Base-by-base conservation (phyloP, 1,140 invertebrate species). In the Phymorhynchus buccinoides region DNA sequence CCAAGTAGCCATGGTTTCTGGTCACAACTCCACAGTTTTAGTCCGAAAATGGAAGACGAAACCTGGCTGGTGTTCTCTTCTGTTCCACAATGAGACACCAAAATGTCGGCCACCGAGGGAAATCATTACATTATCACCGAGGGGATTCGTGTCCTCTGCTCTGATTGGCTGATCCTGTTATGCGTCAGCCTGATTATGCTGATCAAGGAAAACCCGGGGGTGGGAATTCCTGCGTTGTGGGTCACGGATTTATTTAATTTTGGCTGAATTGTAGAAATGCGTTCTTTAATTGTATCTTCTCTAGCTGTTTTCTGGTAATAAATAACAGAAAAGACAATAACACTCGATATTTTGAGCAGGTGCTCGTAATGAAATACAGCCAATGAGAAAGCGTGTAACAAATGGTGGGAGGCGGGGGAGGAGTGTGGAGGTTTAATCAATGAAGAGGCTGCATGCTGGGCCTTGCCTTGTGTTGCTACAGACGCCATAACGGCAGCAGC, bases 121-220 rank as follows among this genome's bases (percentile, higher is more conserved):
- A 44, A 48, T 79, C 77, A 79, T 52, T 79, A 79, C 42, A 22
- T 6, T 7, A 39, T 42, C 39, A 22, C n/a, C n/a, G 44, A 27
- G 22, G 18, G 22, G 18, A 4, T 62, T 62, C 44, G 77, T 79
- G 77, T 79, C 77, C 41, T 79, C 77, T 27, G 18, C 77, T 52
- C 42, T 22, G 77, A 79, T 79, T 79, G 77, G 77, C 27, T 52
- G 35, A 48, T 30, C 77, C 18, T 48, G 4, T 14, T 6, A 41
- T 79, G 77, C 77, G 77, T 44, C 77, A 79, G 77, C 3, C 42
- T 79, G 41, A 79, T 79, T 79, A 79, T 79, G 77, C 77, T 79
- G 77, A 79, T 79, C 30, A 79, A 52, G 77, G 77, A 79, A 79
- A 79, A 79, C 30, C 77, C 77, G 22, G 42, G n/a, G 2, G 35